Evolutionary conservation across 2,113 vertebrate species (phyloP), one percentile per base, ranked within the genome.

Genomic region (Phodopus roborovskii): DNA sequence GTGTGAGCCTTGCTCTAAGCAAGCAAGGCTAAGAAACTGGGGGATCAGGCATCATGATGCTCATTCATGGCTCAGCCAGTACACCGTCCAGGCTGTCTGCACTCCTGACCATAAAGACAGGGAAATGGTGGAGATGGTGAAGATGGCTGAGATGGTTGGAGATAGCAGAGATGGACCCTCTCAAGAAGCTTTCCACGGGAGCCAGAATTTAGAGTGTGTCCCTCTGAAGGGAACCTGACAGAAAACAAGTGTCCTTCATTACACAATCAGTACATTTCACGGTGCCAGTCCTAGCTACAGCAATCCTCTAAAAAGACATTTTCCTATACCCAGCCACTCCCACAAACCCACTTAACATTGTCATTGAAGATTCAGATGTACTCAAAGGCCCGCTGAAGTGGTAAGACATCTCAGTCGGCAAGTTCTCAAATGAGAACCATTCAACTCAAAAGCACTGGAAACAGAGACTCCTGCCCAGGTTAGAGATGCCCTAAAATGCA

Each of bases 1-100:
- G 7, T 4, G 1, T 6, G 6, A 0, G 7, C 39, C 68, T 22
- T 7, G 20, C 28, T 58, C 7, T 36, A 19, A 56, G 66, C 36
- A 78, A 50, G 20, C 39, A 50, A 30, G 9, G 58, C 88, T 53
- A 28, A 11, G 66, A 58, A 33, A 83, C 66, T 45, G 3, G 8
- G 36, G 20, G 16, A 17, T 3, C 12, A 4, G 48, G n/a, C 60
- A 17, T 22, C 62, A 26, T 0, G 17, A 19, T 3, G 19, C 28
- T 5, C 2, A 15, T 0, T 7, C 28, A 8, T 2, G 4, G 22
- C 58, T 16, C 13, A 0, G 39, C 19, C 19, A 7, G 22, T 7
- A 3, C 0, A 15, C 8, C 48, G 30, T 4, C 8, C 19, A 82
- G 4, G 64, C 39, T 0, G 7, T 26, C 5, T 5, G 64, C 45